Evolutionary conservation across 2,113 vertebrate species (phyloP), one percentile per base, ranked within the genome.

Genomic region (Oncorhynchus nerka): DNA sequence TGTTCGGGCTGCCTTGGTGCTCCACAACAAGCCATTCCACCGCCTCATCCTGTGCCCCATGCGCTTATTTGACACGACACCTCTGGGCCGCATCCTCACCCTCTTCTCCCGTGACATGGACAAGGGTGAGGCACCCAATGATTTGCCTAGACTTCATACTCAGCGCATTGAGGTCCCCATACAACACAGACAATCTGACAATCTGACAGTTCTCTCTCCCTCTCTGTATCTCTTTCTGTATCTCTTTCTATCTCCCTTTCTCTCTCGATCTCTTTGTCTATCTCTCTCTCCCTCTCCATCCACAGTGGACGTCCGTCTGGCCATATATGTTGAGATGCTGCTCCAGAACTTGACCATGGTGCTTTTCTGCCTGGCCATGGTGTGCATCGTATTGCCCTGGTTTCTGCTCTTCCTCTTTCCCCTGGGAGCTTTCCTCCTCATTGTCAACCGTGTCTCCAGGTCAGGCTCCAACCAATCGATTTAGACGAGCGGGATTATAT

Each of bases 41-140:
- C 84, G 75, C 74, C 83, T 95, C 80, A 92, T 95, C 49, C 86
- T 78, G 80, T 91, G 94, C 81, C 93, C 94, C 70, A 93, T 95
- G 93, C 89, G 78, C 75, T 94, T 95, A 70, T 94, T 95, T 74
- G 94, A 95, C 83, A 94, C 93, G 3, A 95, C 93, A 15, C 94
- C 94, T 75, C 87, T 95, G 74, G 94, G 94, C 68, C 94, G 94
- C 51, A 93, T 95, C 81, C 92, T 95, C 84, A 94, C 90, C 86
- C 93, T 93, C 74, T 95, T 95, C 90, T 94, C 94, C 86, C 89
- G 88, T 80, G 94, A 95, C 91, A 93, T 95, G 91, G 94, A 95
- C 66, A 93, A 95, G 86, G 94, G 94, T 95, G 81, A 93, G 93
- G 59, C 24, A 19, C 16, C 64, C 81, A 82, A 88, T 83, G 68